Conservation (phyloP, 92 coral and sea anemone genomes). For the Palythoa grandis region DNA sequence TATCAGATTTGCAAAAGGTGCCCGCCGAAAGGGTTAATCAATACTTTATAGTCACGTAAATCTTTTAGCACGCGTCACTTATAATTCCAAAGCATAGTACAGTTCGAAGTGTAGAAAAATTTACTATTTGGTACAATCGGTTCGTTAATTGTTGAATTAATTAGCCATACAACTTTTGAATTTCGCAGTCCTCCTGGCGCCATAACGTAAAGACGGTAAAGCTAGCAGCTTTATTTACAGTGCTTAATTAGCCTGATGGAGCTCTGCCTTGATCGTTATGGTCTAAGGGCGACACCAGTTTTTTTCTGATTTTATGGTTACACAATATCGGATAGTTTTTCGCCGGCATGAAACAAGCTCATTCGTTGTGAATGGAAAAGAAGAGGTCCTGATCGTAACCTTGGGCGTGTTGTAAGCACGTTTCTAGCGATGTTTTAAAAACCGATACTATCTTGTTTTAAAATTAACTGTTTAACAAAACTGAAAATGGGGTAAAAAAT, state of each 20-base stretch:
- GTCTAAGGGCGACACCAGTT: neutral
- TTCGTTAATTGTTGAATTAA: neutral
- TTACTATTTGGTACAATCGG: neutral
- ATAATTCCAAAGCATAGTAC: neutral
- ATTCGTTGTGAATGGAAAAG: too few species aligned
- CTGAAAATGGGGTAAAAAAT: too few species aligned
- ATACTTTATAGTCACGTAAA: too few species aligned
- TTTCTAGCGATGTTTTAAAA: neutral
- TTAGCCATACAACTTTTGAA: neutral
- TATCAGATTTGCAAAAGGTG: too few species aligned
- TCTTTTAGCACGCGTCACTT: neutral
- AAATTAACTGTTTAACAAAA: neutral
- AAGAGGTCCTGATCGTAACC: too few species aligned
- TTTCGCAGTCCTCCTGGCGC: neutral
- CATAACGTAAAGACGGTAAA: neutral
- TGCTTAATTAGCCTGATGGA: neutral
- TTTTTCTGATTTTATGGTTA: neutral
- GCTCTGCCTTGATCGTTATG: neutral
- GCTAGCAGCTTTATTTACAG: neutral
- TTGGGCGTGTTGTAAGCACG: neutral
- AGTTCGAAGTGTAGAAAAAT: neutral
- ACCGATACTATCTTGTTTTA: neutral
- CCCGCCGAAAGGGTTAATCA: too few species aligned
- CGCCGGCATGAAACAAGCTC: too few species aligned
- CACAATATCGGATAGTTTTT: too few species aligned